Base-by-base conservation (phyloP, 2,113 vertebrate genomes). In the Rhipidura dahli region DNA sequence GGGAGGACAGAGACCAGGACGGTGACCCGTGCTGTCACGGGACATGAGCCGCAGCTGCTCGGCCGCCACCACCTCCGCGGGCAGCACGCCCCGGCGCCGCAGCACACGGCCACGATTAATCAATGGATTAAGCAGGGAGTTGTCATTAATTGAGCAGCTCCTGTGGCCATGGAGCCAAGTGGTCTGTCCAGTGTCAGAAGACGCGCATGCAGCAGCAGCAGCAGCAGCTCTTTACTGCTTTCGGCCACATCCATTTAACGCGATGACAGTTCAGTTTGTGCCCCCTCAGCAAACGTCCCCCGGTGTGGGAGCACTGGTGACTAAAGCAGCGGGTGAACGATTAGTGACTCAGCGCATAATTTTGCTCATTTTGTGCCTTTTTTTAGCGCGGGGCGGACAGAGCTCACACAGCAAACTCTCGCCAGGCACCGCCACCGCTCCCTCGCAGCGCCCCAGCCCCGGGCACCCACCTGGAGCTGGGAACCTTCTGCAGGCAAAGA, bases 331-430 rank as follows among this genome's bases (percentile, higher is more conserved):
- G 61, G 90, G 89, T 66, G 94, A 93, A 79, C 75, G 66, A 96
- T 95, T 84, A 73, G 78, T 97, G 97, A 97, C 97, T 97, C 97
- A 97, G 95, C 22, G 63, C 92, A 91, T 91, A 63, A 93, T 97
- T 96, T 88, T 76, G 89, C 90, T 95, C 94, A 83, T 90, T 87
- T 87, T 8, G 16, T 9, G 70, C 68, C 92, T 95, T 89, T 96
- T 95, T 95, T 89, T 95, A 97, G 91, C 57, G 8, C 15, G 15
- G 45, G 83, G 64, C 9, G 59, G 96, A 87, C 83, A 54, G 50
- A 96, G 77, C 83, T 93, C 49, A 0, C 83, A 15, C 40, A 2
- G 70, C 73, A 91, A 92, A 92, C 56, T 65, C 84, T 60, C 35
- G 3, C 60, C 91, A 68, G 37, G 83, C 56, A 49, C 71, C 10